Conservation (phyloP, 2,113 vertebrate species). For the Sula dactylatra region DNA sequence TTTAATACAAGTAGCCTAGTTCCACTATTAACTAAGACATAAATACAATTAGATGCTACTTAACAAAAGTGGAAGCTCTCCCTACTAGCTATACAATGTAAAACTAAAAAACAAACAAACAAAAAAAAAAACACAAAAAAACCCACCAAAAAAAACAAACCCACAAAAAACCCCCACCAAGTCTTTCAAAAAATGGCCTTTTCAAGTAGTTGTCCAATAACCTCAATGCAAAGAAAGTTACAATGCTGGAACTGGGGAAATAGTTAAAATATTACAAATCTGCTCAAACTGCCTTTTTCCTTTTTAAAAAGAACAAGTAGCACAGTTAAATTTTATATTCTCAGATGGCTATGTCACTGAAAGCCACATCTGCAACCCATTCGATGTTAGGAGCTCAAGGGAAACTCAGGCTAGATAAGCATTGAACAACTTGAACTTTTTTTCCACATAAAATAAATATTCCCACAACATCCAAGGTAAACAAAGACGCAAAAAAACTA, state of each 20-base stretch:
- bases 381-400: not conserved
- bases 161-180: too few species aligned
- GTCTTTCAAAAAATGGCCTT: not conserved
- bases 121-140: too few species aligned
- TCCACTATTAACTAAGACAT: not conserved
- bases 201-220: not conserved
- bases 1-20: not conserved
- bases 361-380: not conserved
- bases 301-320: not conserved
- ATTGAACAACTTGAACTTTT: not conserved
- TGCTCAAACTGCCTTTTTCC: not conserved
- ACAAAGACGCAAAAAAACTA: not conserved
- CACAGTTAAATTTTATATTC: not conserved
- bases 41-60: not conserved
- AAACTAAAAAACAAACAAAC: not conserved
- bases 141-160: too few species aligned
- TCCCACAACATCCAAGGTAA: not conserved
- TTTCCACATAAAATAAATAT: fast-evolving
- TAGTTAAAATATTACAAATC: not conserved
- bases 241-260: not conserved
- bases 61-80: not conserved
- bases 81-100: not conserved
- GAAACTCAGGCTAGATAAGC: not conserved
- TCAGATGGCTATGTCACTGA: not conserved
- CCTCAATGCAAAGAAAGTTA: not conserved